A percentile compares a stretch with the other conserved stretches of the same genome.
These are phyloP conservation scores for Aphidius ervi DNA, from an alignment of 1,140 invertebrate genomes.

Conservation along the genomic window DNA sequence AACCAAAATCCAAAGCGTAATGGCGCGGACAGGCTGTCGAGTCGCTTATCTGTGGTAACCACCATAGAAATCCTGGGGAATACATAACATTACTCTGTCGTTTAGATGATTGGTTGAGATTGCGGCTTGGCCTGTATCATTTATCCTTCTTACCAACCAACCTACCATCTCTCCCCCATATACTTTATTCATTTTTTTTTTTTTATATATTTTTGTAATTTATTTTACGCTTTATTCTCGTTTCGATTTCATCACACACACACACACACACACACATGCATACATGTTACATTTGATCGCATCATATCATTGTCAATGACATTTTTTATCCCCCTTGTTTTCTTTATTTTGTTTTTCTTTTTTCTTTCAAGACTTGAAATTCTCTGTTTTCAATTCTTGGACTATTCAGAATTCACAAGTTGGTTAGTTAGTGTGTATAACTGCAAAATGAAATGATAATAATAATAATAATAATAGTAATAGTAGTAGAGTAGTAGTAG, in stretches of 20 bases:
- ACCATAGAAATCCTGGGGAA: slow-evolving; percentile 35
- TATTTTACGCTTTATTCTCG: slow-evolving; percentile 1
- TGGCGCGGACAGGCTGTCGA: slow-evolving; percentile 38
- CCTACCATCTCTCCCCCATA: slow-evolving; percentile 1
- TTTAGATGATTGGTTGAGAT: slow-evolving; percentile 47
- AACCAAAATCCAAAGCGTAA: slow-evolving; percentile 38
- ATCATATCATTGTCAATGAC: no score
- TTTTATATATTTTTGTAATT: not conserved
- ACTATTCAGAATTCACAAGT: no score
- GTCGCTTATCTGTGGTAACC: slow-evolving; percentile 36
- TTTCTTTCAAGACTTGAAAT: no score
- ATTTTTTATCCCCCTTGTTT: no score
- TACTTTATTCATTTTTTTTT: not conserved
- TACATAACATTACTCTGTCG: slow-evolving; percentile 42
- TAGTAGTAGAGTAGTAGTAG: not conserved
- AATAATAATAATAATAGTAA: not conserved
- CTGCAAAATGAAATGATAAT: slow-evolving; percentile 24
- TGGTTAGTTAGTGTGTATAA: not conserved
- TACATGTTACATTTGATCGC: not conserved
- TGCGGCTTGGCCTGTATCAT: slow-evolving; percentile 9
- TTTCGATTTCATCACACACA: not conserved
- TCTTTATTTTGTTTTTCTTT: no score
- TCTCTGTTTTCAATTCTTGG: no score
- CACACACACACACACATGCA: not conserved
- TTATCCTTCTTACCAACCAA: slow-evolving; percentile 3